Evolutionary conservation across 2,113 vertebrate genomes (phyloP).

Genomic region (Diadophis punctatus): DNA sequence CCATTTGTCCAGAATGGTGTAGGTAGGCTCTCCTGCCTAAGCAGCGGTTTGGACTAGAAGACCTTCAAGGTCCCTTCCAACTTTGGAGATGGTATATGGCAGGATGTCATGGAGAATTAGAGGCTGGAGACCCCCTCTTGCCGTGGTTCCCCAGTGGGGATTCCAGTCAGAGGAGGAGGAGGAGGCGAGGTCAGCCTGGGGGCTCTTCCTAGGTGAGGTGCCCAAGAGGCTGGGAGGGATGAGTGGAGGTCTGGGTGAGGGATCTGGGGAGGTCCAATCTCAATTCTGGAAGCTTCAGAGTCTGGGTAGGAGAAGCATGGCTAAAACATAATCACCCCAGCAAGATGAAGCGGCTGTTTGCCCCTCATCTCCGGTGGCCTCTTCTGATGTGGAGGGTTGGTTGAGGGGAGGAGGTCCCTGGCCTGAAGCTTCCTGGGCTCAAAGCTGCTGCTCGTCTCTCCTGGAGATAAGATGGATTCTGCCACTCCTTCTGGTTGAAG

Average conservation of each 20-base stretch:
- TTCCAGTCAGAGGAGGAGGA: background rate
- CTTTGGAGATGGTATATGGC: background rate
- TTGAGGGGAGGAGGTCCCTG: background rate
- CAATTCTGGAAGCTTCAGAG: background rate
- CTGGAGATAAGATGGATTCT: background rate
- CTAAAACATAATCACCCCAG: background rate
- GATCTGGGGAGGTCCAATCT: background rate
- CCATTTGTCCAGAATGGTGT: no score
- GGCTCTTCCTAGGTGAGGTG: background rate
- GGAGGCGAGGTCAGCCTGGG: background rate
- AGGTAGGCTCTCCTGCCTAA: no score
- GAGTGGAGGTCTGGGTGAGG: background rate
- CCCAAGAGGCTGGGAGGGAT: background rate
- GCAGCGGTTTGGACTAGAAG: no score
- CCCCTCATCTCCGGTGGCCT: background rate
- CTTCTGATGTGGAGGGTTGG: background rate
- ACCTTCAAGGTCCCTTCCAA: background rate
- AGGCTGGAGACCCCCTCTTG: background rate
- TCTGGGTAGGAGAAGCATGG: background rate
- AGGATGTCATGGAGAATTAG: background rate
- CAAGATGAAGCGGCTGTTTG: background rate
- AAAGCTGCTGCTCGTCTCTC: background rate
- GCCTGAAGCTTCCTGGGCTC: background rate
- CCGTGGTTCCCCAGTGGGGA: background rate
- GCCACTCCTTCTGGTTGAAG: background rate